phyloP scores from a whole-genome alignment of 2,113 vertebrate species.

The Potamarius usumacintae region DNA sequence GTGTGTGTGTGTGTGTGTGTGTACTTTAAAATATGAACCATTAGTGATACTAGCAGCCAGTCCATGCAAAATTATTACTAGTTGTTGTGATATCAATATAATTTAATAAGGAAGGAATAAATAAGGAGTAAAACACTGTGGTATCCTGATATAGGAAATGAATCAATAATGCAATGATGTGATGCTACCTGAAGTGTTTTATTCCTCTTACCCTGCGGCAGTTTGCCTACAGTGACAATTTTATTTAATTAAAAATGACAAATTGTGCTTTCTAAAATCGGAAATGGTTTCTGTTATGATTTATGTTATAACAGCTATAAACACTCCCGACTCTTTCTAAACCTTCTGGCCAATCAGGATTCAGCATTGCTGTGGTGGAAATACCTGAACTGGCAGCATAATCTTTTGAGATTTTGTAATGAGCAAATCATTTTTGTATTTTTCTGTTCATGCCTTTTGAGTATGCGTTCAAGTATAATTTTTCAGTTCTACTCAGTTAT shows the following conservation, averaged over 20 bases:
- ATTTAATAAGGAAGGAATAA: no score
- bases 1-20: no score
- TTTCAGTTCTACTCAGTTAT: background rate
- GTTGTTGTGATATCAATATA: no score
- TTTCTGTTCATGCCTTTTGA: background rate
- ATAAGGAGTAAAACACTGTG: no score
- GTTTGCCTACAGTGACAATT: background rate
- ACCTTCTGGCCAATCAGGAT: background rate
- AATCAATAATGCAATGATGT: no score
- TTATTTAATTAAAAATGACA: background rate
- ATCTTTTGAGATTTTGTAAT: background rate
- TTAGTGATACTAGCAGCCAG: no score
- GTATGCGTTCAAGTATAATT: background rate
- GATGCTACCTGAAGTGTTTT: background rate
- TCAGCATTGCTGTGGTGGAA: background rate
- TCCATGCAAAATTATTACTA: no score
- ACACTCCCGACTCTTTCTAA: background rate
- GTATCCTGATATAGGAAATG: no score
- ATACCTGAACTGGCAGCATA: background rate
- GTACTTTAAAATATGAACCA: no score
- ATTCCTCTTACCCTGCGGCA: background rate
- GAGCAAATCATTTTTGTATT: background rate
- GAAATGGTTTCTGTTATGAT: background rate
- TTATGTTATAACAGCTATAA: background rate
- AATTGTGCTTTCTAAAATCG: background rate